A percentile compares a stretch with the other conserved stretches of the same genome.
Conservation (phyloP, 2,797 vertebrate genomes). For the Staurois parvus region DNA sequence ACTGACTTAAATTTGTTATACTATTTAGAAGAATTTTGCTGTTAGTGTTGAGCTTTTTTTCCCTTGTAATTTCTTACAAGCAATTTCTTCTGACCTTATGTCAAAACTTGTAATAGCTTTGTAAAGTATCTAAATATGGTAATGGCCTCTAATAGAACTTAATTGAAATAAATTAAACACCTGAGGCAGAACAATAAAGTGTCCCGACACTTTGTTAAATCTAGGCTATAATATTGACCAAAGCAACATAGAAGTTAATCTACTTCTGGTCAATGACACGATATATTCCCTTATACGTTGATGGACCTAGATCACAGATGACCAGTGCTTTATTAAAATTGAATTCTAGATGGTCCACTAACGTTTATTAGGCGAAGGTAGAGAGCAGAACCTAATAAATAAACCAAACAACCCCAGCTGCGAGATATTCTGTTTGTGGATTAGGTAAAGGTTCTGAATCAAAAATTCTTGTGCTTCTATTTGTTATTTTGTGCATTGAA, state of each 20-base stretch:
- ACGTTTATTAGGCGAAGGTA: neutral
- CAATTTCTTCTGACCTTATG: conserved; percentile 26
- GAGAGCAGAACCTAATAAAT: neutral
- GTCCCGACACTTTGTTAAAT: neutral
- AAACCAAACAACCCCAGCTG: neutral
- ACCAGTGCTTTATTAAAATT: neutral
- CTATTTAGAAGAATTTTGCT: conserved; percentile 49
- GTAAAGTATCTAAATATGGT: conserved; percentile 37
- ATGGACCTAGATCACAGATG: neutral
- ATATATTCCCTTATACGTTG: neutral
- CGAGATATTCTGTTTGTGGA: neutral
- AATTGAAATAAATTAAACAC: conserved; percentile 42
- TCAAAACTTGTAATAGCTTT: conserved; percentile 38
- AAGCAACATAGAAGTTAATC: neutral
- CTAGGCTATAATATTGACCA: neutral
- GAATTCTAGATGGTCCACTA: neutral
- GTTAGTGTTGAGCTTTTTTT: conserved; percentile 11
- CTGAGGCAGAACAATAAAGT: conserved; percentile 16
- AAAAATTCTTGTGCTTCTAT: no score
- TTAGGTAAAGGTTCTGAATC: neutral
- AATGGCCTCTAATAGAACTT: conserved; percentile 31
- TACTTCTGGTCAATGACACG: neutral
- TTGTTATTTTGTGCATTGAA: no score
- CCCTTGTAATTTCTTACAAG: conserved; percentile 14
- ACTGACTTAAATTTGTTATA: conserved; percentile 51